A percentile compares a stretch with the other conserved stretches of the same genome.
Evolutionary conservation across 2,797 vertebrate species (phyloP).

Genomic region (Onychomys leucogaster): DNA sequence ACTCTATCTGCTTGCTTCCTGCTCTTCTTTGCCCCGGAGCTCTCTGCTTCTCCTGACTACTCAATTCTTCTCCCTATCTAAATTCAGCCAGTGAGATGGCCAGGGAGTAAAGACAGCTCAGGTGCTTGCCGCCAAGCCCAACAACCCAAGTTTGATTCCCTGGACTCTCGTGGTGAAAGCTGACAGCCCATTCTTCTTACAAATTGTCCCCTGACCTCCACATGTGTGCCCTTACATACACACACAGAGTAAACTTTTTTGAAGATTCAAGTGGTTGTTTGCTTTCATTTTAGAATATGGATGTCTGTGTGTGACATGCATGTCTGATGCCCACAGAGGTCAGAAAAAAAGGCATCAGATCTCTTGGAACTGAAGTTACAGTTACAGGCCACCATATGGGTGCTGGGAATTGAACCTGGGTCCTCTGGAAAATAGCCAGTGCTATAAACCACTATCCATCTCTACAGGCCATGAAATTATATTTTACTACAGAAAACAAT

Average conservation of each 20-base stretch:
- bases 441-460: not conserved
- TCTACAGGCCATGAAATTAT: not conserved
- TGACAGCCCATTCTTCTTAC: not conserved
- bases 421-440: not conserved
- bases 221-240: not conserved
- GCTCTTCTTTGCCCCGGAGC: constrained; percentile 23
- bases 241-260: not conserved
- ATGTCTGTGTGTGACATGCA: not conserved
- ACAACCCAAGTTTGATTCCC: not conserved
- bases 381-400: not conserved
- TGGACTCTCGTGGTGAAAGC: not conserved
- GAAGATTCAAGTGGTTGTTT: not conserved
- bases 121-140: not conserved
- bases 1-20: not conserved
- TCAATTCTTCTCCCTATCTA: constrained; percentile 5
- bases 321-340: not conserved
- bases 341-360: not conserved
- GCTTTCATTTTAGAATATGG: not conserved
- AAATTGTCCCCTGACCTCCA: not conserved
- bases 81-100: not conserved
- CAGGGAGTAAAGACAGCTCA: not conserved
- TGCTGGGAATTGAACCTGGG: not conserved
- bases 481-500: not conserved
- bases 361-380: not conserved
- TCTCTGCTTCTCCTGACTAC: not conserved